Evolutionary conservation across 1,140 invertebrate species (phyloP), one percentile per base, ranked within the genome.

Genomic region (Drosophila miranda): DNA sequence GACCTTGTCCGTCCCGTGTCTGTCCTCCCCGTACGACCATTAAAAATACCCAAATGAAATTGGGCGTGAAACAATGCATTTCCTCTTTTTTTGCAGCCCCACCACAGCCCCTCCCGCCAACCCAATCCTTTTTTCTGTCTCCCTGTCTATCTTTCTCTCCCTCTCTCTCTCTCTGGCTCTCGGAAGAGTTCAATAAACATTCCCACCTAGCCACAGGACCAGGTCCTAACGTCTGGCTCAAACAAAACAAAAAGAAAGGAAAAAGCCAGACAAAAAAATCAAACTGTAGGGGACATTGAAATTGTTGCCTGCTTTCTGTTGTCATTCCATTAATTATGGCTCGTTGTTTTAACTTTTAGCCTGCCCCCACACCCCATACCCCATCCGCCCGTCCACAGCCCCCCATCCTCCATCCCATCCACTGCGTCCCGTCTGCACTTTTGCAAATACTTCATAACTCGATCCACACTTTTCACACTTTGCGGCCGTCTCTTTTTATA

Each of bases 261-360:
- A 21, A 45, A 67, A 14, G 16, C 21, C 55, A 34, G 21, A 21
- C 34, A 41, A 30, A 26, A 28, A 42, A 41, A 30, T 30, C 21
- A 45, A 53, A 64, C 42, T 23, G 57, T 6, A 14, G 14, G 44
- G 49, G 78, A 28, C 59, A 73, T 81, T 87, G 78, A 72, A 84
- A 86, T 78, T 78, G 82, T 82, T 82, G 78, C 63, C 81, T 78
- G 82, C 82, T 87, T 82, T 86, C 87, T 86, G 82, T 86, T 86
- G 82, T 87, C 82, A 87, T 86, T 87, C 82, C 82, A 86, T 86
- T 86, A 86, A 86, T 86, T 86, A 86, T 86, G 82, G 82, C 81
- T 86, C 78, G 82, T 86, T 86, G 87, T 86, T 86, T 86, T 87
- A 86, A 86, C 82, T 86, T 84, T 84, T 86, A 86, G 81, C 82